Base-by-base conservation (phyloP, 2,888 invertebrate species). In the Volucella zonaria region DNA sequence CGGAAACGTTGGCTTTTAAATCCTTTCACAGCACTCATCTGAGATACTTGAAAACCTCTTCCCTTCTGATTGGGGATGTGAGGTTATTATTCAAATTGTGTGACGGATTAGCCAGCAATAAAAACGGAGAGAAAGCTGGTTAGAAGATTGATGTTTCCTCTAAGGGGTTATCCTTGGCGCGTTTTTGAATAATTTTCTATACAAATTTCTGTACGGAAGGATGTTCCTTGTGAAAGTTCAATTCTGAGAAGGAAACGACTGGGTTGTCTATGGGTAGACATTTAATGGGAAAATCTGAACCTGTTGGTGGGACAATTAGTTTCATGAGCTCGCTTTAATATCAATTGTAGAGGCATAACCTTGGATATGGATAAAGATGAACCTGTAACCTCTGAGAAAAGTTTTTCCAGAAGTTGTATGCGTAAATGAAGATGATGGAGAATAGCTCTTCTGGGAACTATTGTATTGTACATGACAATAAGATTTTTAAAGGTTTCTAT, bases 51-150 rank as follows among this genome's bases (percentile, higher is more conserved):
- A 23, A 58, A 49, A 49, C 59, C 40, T 31, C 40, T 40, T 49
- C 49, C 15, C 42, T 31, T 43, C 43, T 23, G 66, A 42, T 42
- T 38, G 12, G 38, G 8, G 12, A 40, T 49, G 51, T 49, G 8
- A 42, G 45, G 40, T 58, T 23, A 31, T 14, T 31, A 54, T 68
- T 42, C 31, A 58, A 59, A 70, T 59, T 38, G 59, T 40, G 61
- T 71, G 61, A 71, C 23, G 51, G 71, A 71, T 71, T 71, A 61
- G 43, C 71, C 14, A 43, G 14, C 42, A 31, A 52, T 42, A 59
- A 23, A 23, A 51, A 15, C 12, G 1, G 10, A 66, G n/a, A 31
- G 11, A 15, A 49, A 64, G 49, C 14, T 42, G 3, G 52, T 66
- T 42, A 6, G 18, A 40, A 52, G 23, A 66, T 66, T 51, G 12